phyloP scores from a whole-genome alignment of 2,797 vertebrate species.

The Gymnocypris eckloni region DNA sequence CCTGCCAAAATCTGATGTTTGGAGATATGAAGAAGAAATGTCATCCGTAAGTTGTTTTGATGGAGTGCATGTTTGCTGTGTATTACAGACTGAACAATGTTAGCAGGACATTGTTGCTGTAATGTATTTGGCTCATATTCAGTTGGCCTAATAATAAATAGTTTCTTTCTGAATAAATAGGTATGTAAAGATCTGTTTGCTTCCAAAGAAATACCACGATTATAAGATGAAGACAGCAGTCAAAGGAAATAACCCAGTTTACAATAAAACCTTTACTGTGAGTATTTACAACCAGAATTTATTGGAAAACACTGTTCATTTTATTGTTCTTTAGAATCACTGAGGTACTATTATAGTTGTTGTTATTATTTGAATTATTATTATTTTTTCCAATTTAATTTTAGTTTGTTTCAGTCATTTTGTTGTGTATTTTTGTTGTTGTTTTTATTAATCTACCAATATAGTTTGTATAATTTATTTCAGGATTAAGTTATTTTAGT shows the following conservation, averaged over 20 bases:
- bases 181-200: constrained; percentile 86
- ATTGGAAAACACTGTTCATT: no score
- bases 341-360: background rate
- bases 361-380: background rate
- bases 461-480: background rate
- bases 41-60: constrained; percentile 83
- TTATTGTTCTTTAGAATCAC: no score
- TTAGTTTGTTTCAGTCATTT: background rate
- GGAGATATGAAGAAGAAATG: constrained; percentile 86
- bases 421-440: background rate
- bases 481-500: background rate
- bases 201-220: constrained; percentile 81
- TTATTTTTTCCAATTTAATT: background rate
- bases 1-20: constrained; percentile 83
- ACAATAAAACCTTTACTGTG: no score
- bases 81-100: background rate
- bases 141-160: background rate
- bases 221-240: constrained; percentile 87
- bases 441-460: background rate
- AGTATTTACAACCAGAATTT: no score
- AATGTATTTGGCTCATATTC: background rate
- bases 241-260: constrained; percentile 60
- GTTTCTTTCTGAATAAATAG: constrained; percentile 65
- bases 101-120: background rate
- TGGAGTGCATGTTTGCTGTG: background rate